These are phyloP conservation scores for Blastomussa wellsi DNA, from an alignment of 92 coral and sea anemone species.

Conservation along the genomic window DNA sequence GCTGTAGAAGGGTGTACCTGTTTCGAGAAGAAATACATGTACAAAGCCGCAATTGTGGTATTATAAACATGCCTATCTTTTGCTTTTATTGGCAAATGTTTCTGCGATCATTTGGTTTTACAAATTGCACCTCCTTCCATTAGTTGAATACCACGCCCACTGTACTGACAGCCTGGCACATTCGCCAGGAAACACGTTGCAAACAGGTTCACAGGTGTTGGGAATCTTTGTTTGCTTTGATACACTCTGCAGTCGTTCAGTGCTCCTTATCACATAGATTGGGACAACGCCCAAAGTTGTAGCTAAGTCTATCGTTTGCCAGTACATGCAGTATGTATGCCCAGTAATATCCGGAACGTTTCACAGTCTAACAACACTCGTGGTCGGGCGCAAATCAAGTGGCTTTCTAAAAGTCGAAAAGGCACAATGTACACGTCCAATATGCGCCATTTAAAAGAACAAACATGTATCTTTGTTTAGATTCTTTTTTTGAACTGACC, in stretches of 20 bases:
- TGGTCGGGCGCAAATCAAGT: neutral
- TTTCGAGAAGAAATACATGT: too few species aligned
- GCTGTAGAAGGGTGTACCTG: too few species aligned
- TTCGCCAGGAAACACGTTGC: conserved; percentile 12
- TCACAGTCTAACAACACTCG: too few species aligned
- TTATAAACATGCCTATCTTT: neutral
- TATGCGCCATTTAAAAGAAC: neutral
- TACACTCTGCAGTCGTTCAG: neutral
- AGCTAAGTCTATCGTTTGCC: too few species aligned
- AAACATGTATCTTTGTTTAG: neutral
- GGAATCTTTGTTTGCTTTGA: neutral
- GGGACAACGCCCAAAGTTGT: neutral
- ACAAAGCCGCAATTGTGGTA: too few species aligned
- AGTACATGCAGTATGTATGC: too few species aligned
- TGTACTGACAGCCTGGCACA: neutral
- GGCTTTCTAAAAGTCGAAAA: neutral
- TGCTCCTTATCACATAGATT: neutral
- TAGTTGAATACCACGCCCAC: neutral
- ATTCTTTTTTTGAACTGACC: neutral
- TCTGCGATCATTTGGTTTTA: neutral
- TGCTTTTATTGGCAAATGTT: neutral
- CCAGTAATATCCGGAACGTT: neutral
- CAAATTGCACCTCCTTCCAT: neutral
- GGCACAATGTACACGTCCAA: neutral
- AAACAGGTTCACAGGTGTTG: conserved; percentile 7